Evolutionary conservation across 2,113 vertebrate species (phyloP), one percentile per base, ranked within the genome.

Genomic region (Coregonus clupeaformis): DNA sequence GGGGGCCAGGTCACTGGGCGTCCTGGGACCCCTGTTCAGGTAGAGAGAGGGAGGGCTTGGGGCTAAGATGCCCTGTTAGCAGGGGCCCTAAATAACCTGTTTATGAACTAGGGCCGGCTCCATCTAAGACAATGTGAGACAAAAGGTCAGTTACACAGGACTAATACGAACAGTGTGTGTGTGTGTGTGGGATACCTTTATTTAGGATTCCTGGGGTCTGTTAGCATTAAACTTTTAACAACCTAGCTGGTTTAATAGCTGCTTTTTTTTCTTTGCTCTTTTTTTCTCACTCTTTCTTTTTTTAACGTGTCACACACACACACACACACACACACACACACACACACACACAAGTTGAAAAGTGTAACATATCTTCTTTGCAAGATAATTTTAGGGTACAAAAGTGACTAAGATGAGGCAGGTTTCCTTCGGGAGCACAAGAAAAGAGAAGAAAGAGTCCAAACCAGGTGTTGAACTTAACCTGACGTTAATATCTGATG

Each of bases 401-500:
- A 75, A 55, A 80, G 83, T 87, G 47, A 68, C 74, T 60, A 73
- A 82, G 80, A 77, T 77, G 55, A 83, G 83, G 63, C 64, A 73
- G 60, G 82, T 79, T 88, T 86, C 79, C 73, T 83, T 84, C 73
- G 49, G 68, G 79, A 75, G 68, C 36, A 75, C 73, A 85, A 81
- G 76, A 86, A 85, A 83, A 67, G 76, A 74, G 59, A 69, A 73
- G 69, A 9, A 67, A 47, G 47, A 75, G 27, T 71, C 75, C 69
- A 76, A 82, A 90, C 85, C 89, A 92, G 86, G 82, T 90, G 90
- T 81, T 86, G 71, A 86, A 86, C 80, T 87, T 86, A 87, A 83
- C 84, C 80, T 90, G 81, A 87, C 82, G 84, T 82, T 87, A 87
- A 90, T 88, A 76, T 90, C 91, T 91, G 89, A 91, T 90, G 88